A percentile compares a stretch with the other conserved stretches of the same genome.
phyloP scores from a whole-genome alignment of 2,888 invertebrate species.

The Odontocerum albicorne region DNA sequence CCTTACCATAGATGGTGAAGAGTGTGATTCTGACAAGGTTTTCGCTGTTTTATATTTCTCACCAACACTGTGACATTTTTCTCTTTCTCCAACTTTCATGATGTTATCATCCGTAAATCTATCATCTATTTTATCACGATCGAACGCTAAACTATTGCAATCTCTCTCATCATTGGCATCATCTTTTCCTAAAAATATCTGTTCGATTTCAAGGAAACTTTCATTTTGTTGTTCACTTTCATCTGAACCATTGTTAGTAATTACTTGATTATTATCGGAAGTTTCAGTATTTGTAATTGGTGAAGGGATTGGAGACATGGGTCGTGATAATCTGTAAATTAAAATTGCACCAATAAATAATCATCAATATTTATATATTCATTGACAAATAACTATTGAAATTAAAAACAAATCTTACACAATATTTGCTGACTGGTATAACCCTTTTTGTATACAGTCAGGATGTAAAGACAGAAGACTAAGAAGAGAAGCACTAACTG shows the following conservation, averaged over 20 bases:
- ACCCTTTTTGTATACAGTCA: constrained; percentile 82
- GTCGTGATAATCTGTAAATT: constrained; percentile 62
- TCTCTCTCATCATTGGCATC: constrained; percentile 8
- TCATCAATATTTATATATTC: constrained; percentile 12
- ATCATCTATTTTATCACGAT: constrained; percentile 40
- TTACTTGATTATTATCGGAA: constrained; percentile 36
- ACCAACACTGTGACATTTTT: constrained; percentile 56
- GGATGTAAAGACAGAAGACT: constrained; percentile 90
- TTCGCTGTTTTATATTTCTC: constrained; percentile 54
- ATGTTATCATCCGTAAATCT: constrained; percentile 48
- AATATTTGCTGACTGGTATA: constrained; percentile 80
- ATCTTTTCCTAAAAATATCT: constrained; percentile 39
- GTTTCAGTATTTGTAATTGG: constrained; percentile 40
- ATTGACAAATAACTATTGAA: background rate
- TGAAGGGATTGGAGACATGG: constrained; percentile 72
- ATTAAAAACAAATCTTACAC: constrained; percentile 62
- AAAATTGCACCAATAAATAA: constrained; percentile 3
- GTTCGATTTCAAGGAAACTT: constrained; percentile 32
- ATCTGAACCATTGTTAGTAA: constrained; percentile 42
- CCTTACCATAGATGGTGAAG: constrained; percentile 63
- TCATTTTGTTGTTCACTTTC: constrained; percentile 42
- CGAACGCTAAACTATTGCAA: constrained; percentile 11
- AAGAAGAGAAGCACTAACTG: constrained; percentile 82
- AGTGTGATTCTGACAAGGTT: constrained; percentile 48
- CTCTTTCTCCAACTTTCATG: constrained; percentile 46